Evolutionary conservation across 2,888 invertebrate species (phyloP), one percentile per base, ranked within the genome.

Genomic region (Brenthis ino): DNA sequence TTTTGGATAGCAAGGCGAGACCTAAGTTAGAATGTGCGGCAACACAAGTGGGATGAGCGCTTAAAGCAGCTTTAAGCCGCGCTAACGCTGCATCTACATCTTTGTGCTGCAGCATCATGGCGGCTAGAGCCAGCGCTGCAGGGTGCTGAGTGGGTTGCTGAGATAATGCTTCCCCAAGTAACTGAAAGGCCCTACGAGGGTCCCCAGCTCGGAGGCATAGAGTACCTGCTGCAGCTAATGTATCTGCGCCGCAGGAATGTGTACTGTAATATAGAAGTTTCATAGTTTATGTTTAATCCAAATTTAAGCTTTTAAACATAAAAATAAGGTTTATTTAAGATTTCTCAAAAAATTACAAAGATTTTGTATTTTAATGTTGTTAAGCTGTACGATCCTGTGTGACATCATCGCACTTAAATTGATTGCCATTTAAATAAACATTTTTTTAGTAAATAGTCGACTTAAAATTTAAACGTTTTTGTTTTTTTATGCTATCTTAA

Each of bases 91-190:
- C 93, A 73, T 91, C 93, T 68, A 85, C 74, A 75, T 89, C 93
- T 75, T 82, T 88, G 74, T 93, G 93, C 83, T 88, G 91, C 80
- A 92, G 87, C 94, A 88, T 89, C 94, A 88, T 93, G 77, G 91
- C 93, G n/a, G 91, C 91, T 68, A 94, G 76, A 24, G 93, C 89
- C 72, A 94, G 78, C n/a, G 93, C 89, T 8, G 88, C 94, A 54
- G 87, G 88, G 77, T 88, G 93, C 74, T 93, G 90, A 13, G 87
- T 84, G 4, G 93, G 90, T 72, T 89, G 88, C 73, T 89, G 89
- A 2, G 93, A 85, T 33, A 94, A 77, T 68, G 94, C 91, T 76
- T 94, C 89, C 71, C 94, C 91, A 47, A 94, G 81, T 72, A 94
- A 84, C 83, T 94, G 91, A 86, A 94, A 90, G 71, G 94, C 88